phyloP scores from a whole-genome alignment of 2,797 vertebrate species.

The Darevskia mixta region DNA sequence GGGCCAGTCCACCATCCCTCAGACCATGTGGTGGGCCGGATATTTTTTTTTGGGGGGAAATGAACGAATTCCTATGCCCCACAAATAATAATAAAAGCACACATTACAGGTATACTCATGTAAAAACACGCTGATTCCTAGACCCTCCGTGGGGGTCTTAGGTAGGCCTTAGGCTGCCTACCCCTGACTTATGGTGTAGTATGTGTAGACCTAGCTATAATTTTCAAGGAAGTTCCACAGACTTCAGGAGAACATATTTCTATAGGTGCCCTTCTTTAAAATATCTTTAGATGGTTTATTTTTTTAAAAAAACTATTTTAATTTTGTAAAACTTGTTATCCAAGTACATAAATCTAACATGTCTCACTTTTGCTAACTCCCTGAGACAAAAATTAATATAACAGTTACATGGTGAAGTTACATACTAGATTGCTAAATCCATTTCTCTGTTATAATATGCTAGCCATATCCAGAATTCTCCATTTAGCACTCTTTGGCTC shows the following conservation, averaged over 20 bases:
- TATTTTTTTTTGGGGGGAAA: too few relatives aligned
- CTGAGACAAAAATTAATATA: neutral
- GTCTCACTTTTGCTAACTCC: conserved; percentile 27
- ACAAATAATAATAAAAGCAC: too few relatives aligned
- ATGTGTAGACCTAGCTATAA: neutral
- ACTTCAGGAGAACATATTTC: neutral
- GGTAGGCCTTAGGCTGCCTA: too few relatives aligned
- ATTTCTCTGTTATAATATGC: conserved; percentile 22
- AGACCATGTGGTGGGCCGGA: too few relatives aligned
- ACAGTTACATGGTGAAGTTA: neutral
- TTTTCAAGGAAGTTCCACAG: neutral
- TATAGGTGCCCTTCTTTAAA: neutral
- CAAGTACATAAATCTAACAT: neutral
- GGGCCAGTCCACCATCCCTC: too few relatives aligned
- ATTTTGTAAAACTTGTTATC: conserved; percentile 16
- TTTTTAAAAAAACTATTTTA: neutral
- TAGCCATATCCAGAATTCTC: conserved; percentile 63
- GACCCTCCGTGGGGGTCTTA: too few relatives aligned
- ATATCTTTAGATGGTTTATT: neutral
- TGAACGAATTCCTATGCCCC: too few relatives aligned
- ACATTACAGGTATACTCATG: too few relatives aligned
- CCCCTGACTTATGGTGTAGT: neutral
- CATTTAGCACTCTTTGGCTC: conserved; percentile 20
- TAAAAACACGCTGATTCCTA: too few relatives aligned
- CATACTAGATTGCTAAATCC: conserved; percentile 9